Conservation (phyloP, 2,113 vertebrate genomes). For the Crotalus tigris region DNA sequence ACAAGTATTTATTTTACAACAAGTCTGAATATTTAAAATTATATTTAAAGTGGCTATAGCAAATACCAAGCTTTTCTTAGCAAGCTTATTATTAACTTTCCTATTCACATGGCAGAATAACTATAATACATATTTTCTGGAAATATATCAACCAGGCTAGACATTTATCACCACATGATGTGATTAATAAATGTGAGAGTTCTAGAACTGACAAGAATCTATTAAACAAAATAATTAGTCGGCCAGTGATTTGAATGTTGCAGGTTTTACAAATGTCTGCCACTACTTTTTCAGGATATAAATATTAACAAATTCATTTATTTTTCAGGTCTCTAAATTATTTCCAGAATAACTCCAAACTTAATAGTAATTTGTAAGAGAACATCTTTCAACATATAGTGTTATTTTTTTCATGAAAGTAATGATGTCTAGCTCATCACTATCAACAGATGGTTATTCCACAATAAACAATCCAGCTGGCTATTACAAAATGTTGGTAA, state of each 20-base stretch:
- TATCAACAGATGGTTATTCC: not conserved
- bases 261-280: constrained; percentile 7
- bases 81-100: not conserved
- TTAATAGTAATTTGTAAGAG: not conserved
- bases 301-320: not conserved
- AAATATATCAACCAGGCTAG: not conserved
- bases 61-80: not conserved
- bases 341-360: not conserved
- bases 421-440: not conserved
- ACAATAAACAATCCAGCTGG: not conserved
- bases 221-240: not conserved
- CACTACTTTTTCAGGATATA: not conserved
- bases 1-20: not conserved
- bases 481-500: not conserved
- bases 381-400: not conserved
- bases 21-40: not conserved
- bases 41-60: not conserved
- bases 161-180: not conserved
- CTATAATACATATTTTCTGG: not conserved
- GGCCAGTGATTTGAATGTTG: not conserved
- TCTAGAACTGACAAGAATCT: not conserved
- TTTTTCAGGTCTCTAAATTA: not conserved
- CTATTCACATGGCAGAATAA: not conserved
- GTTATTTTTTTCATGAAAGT: not conserved
- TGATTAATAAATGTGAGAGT: not conserved